Base-by-base conservation (phyloP, 2,888 invertebrate species). In the Pseudococcus jackbeardsleyi region DNA sequence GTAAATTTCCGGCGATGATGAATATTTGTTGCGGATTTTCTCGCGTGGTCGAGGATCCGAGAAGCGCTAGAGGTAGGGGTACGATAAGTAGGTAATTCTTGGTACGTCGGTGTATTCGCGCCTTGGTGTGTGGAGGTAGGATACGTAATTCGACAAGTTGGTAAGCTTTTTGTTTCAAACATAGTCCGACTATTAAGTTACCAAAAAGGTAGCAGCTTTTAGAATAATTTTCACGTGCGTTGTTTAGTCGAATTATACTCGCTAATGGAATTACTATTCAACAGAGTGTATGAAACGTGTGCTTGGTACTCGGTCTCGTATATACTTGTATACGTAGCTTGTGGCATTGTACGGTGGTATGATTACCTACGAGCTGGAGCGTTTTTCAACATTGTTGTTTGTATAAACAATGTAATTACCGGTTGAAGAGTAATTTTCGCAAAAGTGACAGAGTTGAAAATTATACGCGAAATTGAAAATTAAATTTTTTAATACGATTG, bases 181-280 rank as follows among this genome's bases (percentile, higher is more conserved):
- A 33, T 33, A 72, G 59, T 59, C 19, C 33, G 33, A 33, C 26
- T 72, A 72, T 72, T 26, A 26, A 33, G 33, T 72, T 72, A 72
- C 26, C 68, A 72, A 72, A 72, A 26, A 72, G 68, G 68, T 72
- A 72, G 12, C 68, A 72, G n/a, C 12, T 72, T 72, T 72, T 72
- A 33, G 68, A 26, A 72, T 72, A 72, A 72, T 72, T 72, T 72
- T 22, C 68, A 33, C 68, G 68, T 33, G 68, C 68, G 26, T 72
- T 72, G 68, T 72, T 26, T 72, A 72, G 33, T 72, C 59, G 59
- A 72, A 33, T 72, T 72, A 72, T 59, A 50, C 64, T 72, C 68
- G 68, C 19, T 72, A 72, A 72, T 72, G 68, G 68, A 72, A 72
- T 72, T 72, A 72, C 68, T 72, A 72, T 72, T 72, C 68, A 72